Conservation (phyloP, 2,113 vertebrate genomes). For the Motacilla alba region DNA sequence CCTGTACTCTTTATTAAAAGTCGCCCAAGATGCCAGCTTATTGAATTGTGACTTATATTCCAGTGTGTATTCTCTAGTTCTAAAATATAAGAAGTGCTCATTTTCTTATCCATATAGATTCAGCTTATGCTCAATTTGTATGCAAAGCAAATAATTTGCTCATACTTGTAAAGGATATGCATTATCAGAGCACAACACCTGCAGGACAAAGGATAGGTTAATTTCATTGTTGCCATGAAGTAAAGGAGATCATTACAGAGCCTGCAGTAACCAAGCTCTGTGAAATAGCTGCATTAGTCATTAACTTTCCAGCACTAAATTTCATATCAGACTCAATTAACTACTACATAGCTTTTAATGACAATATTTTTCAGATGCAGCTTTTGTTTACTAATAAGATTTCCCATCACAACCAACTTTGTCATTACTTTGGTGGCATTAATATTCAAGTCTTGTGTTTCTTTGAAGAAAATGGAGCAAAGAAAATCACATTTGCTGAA, state of each 20-base stretch:
- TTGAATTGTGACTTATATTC: neutral
- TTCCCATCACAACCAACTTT: conserved; percentile 67
- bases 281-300: conserved; percentile 80
- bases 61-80: neutral
- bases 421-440: conserved; percentile 55
- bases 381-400: conserved; percentile 79
- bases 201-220: conserved; percentile 83
- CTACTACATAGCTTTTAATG: conserved; percentile 80
- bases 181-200: conserved; percentile 81
- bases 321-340: conserved; percentile 83
- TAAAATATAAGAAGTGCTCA: conserved; percentile 24
- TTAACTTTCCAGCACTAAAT: conserved; percentile 79
- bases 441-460: conserved; percentile 70
- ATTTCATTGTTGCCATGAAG: conserved; percentile 78
- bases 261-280: conserved; percentile 76
- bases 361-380: conserved; percentile 76
- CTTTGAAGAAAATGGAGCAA: conserved; percentile 65
- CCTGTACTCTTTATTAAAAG: neutral
- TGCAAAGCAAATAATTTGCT: conserved; percentile 75
- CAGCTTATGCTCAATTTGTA: conserved; percentile 66
- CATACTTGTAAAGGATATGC: conserved; percentile 76
- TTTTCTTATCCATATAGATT: conserved; percentile 66
- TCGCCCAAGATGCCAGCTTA: neutral
- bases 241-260: conserved; percentile 74
- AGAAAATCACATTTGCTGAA: conserved; percentile 69